Conservation (phyloP, 2,113 vertebrate species). For the Steatornis caripensis region DNA sequence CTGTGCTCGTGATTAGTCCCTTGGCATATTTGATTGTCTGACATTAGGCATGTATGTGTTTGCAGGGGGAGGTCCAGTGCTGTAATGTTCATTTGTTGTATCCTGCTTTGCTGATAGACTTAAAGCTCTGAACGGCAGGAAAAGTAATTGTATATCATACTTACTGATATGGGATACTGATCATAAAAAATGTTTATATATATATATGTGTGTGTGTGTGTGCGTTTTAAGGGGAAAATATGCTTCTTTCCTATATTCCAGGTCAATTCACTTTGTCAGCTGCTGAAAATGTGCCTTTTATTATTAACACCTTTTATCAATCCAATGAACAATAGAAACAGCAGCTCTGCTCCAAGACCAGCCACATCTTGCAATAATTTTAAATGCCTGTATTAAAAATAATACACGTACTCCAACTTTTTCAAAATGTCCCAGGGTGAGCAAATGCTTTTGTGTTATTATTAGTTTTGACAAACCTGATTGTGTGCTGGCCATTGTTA, state of each 20-base stretch:
- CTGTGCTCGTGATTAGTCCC: not conserved
- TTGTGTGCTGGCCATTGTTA: conserved; percentile 70
- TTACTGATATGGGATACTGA: not conserved
- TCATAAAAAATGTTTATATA: not conserved
- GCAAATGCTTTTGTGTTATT: conserved; percentile 53
- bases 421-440: conserved; percentile 43
- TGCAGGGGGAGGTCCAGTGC: not conserved
- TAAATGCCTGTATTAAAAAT: conserved; percentile 73
- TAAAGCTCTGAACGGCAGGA: not conserved
- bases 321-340: conserved; percentile 36
- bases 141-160: not conserved
- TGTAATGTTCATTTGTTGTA: not conserved
- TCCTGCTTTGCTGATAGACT: not conserved
- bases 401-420: conserved; percentile 67
- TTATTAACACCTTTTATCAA: conserved; percentile 66
- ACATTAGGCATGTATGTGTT: not conserved
- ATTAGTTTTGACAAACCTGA: conserved; percentile 74
- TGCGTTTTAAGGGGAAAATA: not conserved
- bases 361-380: conserved; percentile 80
- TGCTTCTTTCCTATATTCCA: not conserved
- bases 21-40: not conserved
- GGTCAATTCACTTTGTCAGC: conserved; percentile 52
- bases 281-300: conserved; percentile 65
- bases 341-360: conserved; percentile 49
- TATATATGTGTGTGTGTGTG: no score